Conservation (phyloP, 2,888 invertebrate species). For the Allygus modestus region DNA sequence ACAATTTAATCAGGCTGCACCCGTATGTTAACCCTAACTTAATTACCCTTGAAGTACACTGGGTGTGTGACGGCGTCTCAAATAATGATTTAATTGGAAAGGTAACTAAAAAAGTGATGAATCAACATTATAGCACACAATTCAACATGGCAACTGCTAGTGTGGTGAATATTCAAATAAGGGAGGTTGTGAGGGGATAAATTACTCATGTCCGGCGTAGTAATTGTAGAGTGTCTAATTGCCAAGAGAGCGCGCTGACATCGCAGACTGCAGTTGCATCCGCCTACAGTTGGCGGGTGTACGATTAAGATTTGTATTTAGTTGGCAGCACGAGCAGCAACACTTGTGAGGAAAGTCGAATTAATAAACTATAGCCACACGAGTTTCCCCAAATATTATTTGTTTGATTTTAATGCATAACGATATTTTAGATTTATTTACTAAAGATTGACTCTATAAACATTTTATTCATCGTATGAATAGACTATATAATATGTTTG, state of each 20-base stretch:
- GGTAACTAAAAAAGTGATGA: background rate
- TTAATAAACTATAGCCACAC: no score
- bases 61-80: background rate
- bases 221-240: conserved; percentile 48
- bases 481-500: background rate
- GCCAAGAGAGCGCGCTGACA: conserved; percentile 16
- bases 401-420: no score
- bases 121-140: background rate
- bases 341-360: no score
- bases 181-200: conserved; percentile 33
- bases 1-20: no score
- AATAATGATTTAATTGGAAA: background rate
- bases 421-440: no score
- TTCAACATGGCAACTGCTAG: background rate
- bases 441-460: no score
- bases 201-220: conserved; percentile 46
- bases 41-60: no score
- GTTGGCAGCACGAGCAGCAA: no score
- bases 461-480: background rate
- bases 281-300: background rate
- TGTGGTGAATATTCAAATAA: conserved; percentile 45
- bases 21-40: no score
- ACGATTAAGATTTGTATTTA: no score
- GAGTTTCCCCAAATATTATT: no score
- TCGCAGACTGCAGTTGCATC: background rate